A percentile compares a stretch with the other conserved stretches of the same genome.
Conservation (phyloP, 2,888 invertebrate genomes). For the Alviniconcha strummeri region DNA sequence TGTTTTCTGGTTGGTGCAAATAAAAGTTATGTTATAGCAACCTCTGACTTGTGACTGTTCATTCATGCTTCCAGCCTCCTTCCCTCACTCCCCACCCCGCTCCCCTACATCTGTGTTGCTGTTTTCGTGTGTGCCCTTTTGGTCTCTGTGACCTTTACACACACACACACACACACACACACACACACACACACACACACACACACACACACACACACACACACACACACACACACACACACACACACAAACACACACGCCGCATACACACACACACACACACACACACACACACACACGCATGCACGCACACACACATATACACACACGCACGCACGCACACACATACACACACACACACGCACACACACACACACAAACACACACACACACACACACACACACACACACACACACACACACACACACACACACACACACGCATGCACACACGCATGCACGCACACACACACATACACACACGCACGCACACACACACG, state of each 20-base stretch:
- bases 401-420: constrained; percentile 16
- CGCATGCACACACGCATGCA: constrained; percentile 15
- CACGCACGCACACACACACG: constrained; percentile 9
- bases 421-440: constrained; percentile 25
- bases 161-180: constrained; percentile 16
- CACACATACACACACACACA: constrained; percentile 19
- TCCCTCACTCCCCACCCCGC: too few species aligned
- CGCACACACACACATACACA: background rate
- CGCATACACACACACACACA: constrained; percentile 20
- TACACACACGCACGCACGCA: constrained; percentile 19
- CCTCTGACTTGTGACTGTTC: too few species aligned
- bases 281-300: constrained; percentile 18
- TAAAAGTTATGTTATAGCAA: too few species aligned
- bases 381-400: constrained; percentile 7
- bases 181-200: constrained; percentile 29
- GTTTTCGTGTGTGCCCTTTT: background rate
- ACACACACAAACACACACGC: too few species aligned
- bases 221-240: too few species aligned
- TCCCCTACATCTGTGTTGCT: too few species aligned
- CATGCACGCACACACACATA: constrained; percentile 19
- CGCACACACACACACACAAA: constrained; percentile 17
- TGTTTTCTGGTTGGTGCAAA: too few species aligned
- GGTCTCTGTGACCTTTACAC: background rate
- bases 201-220: too few species aligned
- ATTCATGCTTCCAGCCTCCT: too few species aligned